phyloP scores from a whole-genome alignment of 2,888 invertebrate genomes.

The Limnephilus auricula region DNA sequence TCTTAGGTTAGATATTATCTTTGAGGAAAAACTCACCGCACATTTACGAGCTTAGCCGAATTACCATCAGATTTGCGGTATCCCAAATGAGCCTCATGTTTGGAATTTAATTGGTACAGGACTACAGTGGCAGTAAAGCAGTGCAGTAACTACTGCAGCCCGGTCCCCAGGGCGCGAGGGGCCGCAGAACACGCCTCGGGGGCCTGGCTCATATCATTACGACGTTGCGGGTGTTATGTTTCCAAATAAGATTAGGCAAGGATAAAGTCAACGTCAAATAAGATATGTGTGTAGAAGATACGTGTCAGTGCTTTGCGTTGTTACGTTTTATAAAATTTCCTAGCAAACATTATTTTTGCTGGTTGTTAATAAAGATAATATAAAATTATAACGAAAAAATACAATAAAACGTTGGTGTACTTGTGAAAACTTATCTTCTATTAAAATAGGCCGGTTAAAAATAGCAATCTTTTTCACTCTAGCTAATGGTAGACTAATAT shows the following conservation, averaged over 20 bases:
- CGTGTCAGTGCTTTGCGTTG: neutral
- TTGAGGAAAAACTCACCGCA: too few relatives aligned
- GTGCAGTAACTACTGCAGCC: neutral
- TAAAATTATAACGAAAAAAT: neutral
- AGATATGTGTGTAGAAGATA: neutral
- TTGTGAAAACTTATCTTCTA: too few relatives aligned
- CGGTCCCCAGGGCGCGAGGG: neutral
- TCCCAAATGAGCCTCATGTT: conserved; percentile 24
- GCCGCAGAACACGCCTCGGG: neutral
- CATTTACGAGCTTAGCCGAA: neutral
- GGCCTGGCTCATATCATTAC: conserved; percentile 7
- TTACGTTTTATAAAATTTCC: neutral
- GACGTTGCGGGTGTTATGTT: neutral
- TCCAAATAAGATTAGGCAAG: neutral
- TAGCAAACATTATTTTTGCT: neutral
- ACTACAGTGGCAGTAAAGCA: neutral
- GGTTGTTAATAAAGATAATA: neutral
- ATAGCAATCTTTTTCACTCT: too few relatives aligned
- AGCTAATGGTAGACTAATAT: too few relatives aligned
- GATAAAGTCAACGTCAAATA: neutral
- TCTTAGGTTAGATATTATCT: too few relatives aligned
- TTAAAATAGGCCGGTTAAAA: too few relatives aligned
- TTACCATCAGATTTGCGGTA: neutral
- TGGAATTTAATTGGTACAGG: conserved; percentile 14
- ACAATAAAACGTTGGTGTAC: too few relatives aligned